Conservation (phyloP, 2,797 vertebrate genomes). For the Urophycis tenuis region DNA sequence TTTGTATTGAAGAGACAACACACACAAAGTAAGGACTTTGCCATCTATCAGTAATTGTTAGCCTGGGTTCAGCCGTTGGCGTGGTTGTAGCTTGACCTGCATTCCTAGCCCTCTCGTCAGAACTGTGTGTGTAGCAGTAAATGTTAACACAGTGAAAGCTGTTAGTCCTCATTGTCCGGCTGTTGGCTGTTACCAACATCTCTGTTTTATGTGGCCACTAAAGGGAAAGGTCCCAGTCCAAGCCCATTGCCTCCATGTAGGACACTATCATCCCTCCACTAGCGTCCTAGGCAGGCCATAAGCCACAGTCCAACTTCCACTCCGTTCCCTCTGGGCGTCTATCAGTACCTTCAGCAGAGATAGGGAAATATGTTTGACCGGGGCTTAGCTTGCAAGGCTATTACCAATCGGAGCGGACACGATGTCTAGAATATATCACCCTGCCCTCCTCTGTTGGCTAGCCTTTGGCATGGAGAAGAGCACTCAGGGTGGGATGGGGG, state of each 20-base stretch:
- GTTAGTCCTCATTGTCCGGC: background rate
- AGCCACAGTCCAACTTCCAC: constrained; percentile 25
- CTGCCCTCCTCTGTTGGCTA: background rate
- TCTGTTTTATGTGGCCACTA: background rate
- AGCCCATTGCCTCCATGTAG: constrained; percentile 24
- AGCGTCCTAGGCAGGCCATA: constrained; percentile 26
- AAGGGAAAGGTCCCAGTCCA: constrained; percentile 6
- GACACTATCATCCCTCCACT: constrained; percentile 1
- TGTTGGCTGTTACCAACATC: background rate
- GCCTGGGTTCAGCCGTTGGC: background rate
- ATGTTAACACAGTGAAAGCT: background rate
- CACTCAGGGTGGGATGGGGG: background rate
- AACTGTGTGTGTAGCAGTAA: background rate
- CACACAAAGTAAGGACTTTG: constrained; percentile 8
- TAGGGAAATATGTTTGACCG: constrained; percentile 28
- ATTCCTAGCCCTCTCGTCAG: background rate
- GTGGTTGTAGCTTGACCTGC: background rate
- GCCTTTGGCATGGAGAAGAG: constrained; percentile 14
- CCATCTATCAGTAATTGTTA: constrained; percentile 35
- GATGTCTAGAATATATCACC: constrained; percentile 38
- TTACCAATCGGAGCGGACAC: constrained; percentile 33
- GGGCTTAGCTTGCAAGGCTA: constrained; percentile 31
- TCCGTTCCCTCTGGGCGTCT: constrained; percentile 25
- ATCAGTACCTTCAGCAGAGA: constrained; percentile 48
- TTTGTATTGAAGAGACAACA: constrained; percentile 31